A percentile compares a stretch with the other conserved stretches of the same genome.
phyloP scores from a whole-genome alignment of 1,140 invertebrate genomes.

The Anastatus disparis region DNA sequence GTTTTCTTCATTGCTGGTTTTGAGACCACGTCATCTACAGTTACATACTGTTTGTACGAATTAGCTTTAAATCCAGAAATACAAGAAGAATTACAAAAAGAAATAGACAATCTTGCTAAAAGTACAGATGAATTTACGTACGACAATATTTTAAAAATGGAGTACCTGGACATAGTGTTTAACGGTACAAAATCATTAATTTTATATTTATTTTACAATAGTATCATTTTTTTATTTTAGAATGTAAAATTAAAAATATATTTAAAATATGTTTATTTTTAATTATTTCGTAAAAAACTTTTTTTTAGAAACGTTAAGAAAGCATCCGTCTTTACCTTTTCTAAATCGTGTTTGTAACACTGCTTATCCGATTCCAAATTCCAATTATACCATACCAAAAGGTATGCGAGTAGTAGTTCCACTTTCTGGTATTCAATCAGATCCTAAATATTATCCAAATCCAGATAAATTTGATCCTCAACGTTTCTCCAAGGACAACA shows the following conservation, averaged over 20 bases:
- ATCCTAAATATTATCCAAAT: conserved; percentile 68
- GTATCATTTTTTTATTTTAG: not conserved
- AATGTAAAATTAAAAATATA: no score
- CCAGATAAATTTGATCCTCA: conserved; percentile 71
- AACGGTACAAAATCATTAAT: conserved; percentile 34
- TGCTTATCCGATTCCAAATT: conserved; percentile 58
- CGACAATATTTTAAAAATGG: conserved; percentile 57
- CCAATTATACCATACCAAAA: conserved; percentile 46
- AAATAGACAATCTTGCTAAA: conserved; percentile 47
- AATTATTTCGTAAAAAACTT: no score
- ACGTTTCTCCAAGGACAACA: conserved; percentile 59
- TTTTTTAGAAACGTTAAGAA: conserved; percentile 60
- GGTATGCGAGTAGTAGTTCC: conserved; percentile 50
- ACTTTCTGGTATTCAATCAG: conserved; percentile 49
- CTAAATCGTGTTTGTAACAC: conserved; percentile 58
- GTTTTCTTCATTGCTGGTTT: conserved; percentile 51
- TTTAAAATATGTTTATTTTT: no score
- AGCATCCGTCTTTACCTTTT: conserved; percentile 60
- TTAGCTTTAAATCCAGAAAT: conserved; percentile 46
- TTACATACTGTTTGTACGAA: conserved; percentile 51
- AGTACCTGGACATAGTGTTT: conserved; percentile 59
- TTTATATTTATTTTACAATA: not conserved
- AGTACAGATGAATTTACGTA: conserved; percentile 52
- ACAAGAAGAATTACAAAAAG: conserved; percentile 53
- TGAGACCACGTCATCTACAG: conserved; percentile 46